Percentiles rank a stretch among this genome's conserved stretches.
Conservation (phyloP, 2,113 vertebrate genomes). For the Pelecanoides urinatrix region DNA sequence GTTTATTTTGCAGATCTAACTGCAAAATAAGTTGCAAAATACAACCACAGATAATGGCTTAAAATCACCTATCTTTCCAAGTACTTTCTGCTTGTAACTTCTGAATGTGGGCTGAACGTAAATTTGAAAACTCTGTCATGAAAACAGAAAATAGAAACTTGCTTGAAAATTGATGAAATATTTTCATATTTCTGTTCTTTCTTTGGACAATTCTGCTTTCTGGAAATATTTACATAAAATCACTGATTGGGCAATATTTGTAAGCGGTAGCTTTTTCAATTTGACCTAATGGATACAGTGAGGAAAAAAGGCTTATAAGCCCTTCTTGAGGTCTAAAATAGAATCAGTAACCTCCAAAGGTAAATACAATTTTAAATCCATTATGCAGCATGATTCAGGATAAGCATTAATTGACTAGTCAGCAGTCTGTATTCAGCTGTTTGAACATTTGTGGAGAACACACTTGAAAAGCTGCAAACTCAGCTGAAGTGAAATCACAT, state of each 20-base stretch:
- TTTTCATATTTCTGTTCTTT: background rate
- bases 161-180: background rate
- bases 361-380: background rate
- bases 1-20: background rate
- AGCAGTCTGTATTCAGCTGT: background rate
- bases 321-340: background rate
- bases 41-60: background rate
- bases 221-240: background rate
- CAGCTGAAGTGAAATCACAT: background rate
- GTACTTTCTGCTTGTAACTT: background rate
- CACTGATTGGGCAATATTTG: background rate
- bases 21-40: background rate
- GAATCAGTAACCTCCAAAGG: background rate
- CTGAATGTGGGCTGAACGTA: background rate
- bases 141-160: background rate
- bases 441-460: background rate
- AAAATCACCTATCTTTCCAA: background rate
- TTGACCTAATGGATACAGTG: background rate
- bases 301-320: background rate
- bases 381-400: background rate
- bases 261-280: background rate
- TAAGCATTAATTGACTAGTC: background rate
- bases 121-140: background rate
- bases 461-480: background rate
- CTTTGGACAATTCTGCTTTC: background rate